Percentiles rank a stretch among this genome's conserved stretches.
phyloP scores from a whole-genome alignment of 2,797 vertebrate species.

The Periophthalmus magnuspinnatus region DNA sequence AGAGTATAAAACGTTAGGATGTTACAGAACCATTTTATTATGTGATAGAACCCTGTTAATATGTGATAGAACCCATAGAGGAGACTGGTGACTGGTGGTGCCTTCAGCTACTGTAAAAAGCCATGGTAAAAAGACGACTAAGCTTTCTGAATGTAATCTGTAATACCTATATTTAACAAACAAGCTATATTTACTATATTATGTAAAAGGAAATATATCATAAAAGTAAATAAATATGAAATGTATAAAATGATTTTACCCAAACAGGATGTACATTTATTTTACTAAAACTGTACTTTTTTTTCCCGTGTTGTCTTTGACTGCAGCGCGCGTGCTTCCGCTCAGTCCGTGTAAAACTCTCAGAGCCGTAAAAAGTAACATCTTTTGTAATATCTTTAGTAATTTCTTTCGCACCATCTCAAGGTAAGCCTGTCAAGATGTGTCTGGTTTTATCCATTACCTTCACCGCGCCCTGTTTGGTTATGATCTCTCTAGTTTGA shows the following conservation, averaged over 20 bases:
- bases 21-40: too few relatives aligned
- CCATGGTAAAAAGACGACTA: neutral
- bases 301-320: neutral
- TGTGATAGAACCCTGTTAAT: too few relatives aligned
- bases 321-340: neutral
- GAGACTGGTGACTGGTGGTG: neutral
- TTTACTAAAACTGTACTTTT: neutral
- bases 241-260: neutral
- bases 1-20: neutral
- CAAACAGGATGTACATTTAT: neutral
- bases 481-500: neutral
- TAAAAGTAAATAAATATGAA: neutral
- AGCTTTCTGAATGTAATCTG: neutral
- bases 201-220: neutral
- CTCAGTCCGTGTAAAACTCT: neutral
- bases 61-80: too few relatives aligned
- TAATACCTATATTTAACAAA: neutral
- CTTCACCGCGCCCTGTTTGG: neutral
- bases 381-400: too few relatives aligned
- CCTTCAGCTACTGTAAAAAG: neutral
- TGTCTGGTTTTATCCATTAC: neutral
- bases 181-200: too few relatives aligned
- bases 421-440: constrained; percentile 36
- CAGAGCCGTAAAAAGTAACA: neutral
- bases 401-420: neutral